Percentiles rank a stretch among this genome's conserved stretches.
Conservation (phyloP, 2,888 invertebrate species). For the Tanypteryx hageni region DNA sequence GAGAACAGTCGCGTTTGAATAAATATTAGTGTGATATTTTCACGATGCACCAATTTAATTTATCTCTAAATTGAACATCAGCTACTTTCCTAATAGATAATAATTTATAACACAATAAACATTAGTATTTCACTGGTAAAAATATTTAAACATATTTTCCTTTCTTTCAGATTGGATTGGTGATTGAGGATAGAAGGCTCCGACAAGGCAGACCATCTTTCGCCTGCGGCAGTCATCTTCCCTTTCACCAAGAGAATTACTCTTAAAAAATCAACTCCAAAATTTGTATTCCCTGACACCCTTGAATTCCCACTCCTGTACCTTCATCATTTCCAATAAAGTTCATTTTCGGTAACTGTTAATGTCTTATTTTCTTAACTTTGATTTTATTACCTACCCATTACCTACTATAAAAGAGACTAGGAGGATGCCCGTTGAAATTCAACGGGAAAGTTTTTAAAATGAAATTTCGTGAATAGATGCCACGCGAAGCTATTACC, state of each 20-base stretch:
- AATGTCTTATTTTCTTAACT: neutral
- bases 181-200: conserved; percentile 35
- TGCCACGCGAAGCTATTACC: no score
- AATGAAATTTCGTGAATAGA: no score
- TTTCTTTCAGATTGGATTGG: conserved; percentile 29
- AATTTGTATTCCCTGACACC: conserved; percentile 20
- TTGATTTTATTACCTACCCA: neutral
- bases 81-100: no score
- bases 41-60: no score
- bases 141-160: neutral
- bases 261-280: conserved; percentile 1
- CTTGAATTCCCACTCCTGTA: conserved; percentile 21
- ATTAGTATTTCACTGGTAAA: neutral
- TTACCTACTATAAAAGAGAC: neutral
- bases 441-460: no score
- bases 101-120: no score
- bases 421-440: no score
- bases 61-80: no score
- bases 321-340: conserved; percentile 38
- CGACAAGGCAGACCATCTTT: conserved; percentile 7
- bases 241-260: conserved; percentile 14
- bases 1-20: no score
- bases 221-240: conserved; percentile 30
- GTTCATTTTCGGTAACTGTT: conserved; percentile 17
- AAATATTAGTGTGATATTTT: no score